Evolutionary conservation across 2,113 vertebrate genomes (phyloP).

Genomic region (Xyrauchen texanus): DNA sequence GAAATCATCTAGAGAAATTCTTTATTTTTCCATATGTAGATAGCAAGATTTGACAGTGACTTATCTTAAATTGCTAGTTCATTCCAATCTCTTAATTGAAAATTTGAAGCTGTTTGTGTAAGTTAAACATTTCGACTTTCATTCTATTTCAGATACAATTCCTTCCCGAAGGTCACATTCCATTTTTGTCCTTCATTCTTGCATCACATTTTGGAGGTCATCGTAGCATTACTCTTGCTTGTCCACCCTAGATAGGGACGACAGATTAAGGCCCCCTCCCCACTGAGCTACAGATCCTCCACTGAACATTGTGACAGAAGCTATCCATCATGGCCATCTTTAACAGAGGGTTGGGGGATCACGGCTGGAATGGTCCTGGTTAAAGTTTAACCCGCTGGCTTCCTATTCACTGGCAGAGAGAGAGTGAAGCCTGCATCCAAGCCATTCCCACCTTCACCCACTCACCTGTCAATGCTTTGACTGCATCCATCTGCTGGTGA

Average conservation of each 20-base stretch:
- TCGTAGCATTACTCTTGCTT: slow-evolving; percentile 70
- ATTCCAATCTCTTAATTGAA: no score
- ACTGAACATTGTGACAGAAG: slow-evolving; percentile 62
- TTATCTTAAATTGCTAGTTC: no score
- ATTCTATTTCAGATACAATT: no score
- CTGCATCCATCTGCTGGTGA: slow-evolving; percentile 75
- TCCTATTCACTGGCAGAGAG: slow-evolving; percentile 70
- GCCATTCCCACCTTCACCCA: slow-evolving; percentile 61
- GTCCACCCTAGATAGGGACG: slow-evolving; percentile 69
- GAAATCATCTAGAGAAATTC: no score
- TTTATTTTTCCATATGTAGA: no score
- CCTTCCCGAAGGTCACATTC: no score
- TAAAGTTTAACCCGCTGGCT: slow-evolving; percentile 93
- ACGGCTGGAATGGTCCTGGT: slow-evolving; percentile 78
- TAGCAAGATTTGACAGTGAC: no score
- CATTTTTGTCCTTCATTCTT: slow-evolving; percentile 27
- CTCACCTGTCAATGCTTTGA: slow-evolving; percentile 59
- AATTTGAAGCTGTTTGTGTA: no score
- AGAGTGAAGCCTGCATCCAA: slow-evolving; percentile 48
- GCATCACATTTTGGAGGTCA: slow-evolving; percentile 41
- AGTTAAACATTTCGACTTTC: no score
- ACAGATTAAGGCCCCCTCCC: slow-evolving; percentile 71
- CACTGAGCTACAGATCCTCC: slow-evolving; percentile 64
- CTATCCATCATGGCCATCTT: slow-evolving; percentile 79
- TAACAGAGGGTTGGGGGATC: slow-evolving; percentile 77